A percentile compares a stretch with the other conserved stretches of the same genome.
Conservation (phyloP, 2,888 invertebrate species). For the Microchrysa polita region DNA sequence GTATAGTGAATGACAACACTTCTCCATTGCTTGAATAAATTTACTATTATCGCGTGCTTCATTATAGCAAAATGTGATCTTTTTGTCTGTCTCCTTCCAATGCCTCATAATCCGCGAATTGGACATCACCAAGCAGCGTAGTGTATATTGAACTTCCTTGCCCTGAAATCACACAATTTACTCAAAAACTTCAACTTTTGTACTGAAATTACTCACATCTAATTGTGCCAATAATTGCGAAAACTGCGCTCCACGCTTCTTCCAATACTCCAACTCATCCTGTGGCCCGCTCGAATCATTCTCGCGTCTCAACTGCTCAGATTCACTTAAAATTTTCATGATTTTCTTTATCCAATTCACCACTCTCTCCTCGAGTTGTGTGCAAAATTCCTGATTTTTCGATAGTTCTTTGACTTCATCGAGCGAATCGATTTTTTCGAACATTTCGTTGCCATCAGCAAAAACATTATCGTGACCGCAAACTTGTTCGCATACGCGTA, state of each 20-base stretch:
- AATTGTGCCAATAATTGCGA: conserved; percentile 84
- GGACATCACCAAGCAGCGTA: conserved; percentile 78
- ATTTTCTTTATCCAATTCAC: conserved; percentile 82
- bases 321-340: conserved; percentile 86
- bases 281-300: conserved; percentile 93
- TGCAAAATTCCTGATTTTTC: conserved; percentile 72
- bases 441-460: conserved; percentile 74
- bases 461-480: conserved; percentile 81
- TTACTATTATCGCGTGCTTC: conserved; percentile 97
- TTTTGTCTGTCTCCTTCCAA: conserved; percentile 87
- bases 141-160: conserved; percentile 79
- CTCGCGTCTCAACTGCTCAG: conserved; percentile 90
- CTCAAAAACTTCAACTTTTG: background rate
- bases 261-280: conserved; percentile 97
- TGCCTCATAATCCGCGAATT: conserved; percentile 81
- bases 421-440: conserved; percentile 70
- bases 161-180: conserved; percentile 64
- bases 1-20: conserved; percentile 92
- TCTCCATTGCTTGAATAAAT: conserved; percentile 92
- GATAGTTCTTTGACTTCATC: conserved; percentile 77
- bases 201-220: conserved; percentile 65
- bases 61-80: conserved; percentile 93
- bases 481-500: conserved; percentile 87
- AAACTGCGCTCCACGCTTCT: conserved; percentile 91
- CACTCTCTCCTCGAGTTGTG: conserved; percentile 77